Percentiles rank a stretch among this genome's conserved stretches.
Conservation (phyloP, 37 sponge, comb jelly and placozoan species). For the Lycopodina hypogea region DNA sequence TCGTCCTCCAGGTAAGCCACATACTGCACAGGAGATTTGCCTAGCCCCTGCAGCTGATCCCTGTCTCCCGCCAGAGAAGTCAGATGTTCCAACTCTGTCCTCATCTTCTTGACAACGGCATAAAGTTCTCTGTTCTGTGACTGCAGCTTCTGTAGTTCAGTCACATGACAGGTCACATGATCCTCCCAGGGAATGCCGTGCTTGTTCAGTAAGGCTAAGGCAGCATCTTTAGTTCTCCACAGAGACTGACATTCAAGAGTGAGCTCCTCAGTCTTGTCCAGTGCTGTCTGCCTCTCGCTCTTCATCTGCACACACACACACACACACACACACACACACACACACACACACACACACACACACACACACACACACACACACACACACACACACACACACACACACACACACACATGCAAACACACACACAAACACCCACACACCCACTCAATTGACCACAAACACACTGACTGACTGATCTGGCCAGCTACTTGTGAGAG, state of each 20-base stretch:
- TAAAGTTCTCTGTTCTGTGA: constrained; percentile 50
- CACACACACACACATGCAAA: too few species aligned
- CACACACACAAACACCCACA: too few species aligned
- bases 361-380: too few species aligned
- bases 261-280: constrained; percentile 2
- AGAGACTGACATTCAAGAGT: background rate
- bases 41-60: too few species aligned
- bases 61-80: background rate
- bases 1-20: constrained; percentile 47
- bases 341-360: too few species aligned
- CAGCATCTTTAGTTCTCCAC: constrained; percentile 28
- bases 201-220: constrained; percentile 26
- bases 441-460: too few species aligned
- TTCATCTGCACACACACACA: constrained; percentile 5
- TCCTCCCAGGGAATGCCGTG: constrained; percentile 16
- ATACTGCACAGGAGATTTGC: constrained; percentile 11
- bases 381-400: too few species aligned
- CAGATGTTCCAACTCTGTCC: constrained; percentile 54
- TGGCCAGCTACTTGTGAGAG: too few species aligned
- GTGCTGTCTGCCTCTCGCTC: constrained; percentile 15
- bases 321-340: too few species aligned
- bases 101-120: constrained; percentile 41
- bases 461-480: too few species aligned
- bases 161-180: constrained; percentile 18
- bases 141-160: constrained; percentile 16